Conservation (phyloP, 1,140 invertebrate genomes). For the Atta texana region DNA sequence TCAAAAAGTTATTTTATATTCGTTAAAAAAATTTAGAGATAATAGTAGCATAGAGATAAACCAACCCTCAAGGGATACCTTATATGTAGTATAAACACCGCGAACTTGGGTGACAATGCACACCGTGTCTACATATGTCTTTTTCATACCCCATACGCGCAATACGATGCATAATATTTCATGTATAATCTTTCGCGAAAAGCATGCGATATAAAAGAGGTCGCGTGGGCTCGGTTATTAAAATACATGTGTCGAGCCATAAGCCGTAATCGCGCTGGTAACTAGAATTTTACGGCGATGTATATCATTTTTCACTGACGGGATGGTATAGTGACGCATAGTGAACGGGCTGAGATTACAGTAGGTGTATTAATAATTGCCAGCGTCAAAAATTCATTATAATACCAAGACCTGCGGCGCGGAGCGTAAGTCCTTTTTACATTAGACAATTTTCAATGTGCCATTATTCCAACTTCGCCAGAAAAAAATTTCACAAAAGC, state of each 20-base stretch:
- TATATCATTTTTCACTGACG: constrained; percentile 53
- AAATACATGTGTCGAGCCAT: constrained; percentile 41
- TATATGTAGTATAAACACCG: neutral
- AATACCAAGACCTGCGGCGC: neutral
- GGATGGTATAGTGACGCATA: constrained; percentile 35
- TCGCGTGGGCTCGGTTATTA: constrained; percentile 38
- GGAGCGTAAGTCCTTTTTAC: neutral
- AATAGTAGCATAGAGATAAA: neutral
- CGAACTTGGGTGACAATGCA: neutral
- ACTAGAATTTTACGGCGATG: constrained; percentile 55
- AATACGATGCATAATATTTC: constrained; percentile 3
- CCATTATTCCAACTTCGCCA: neutral
- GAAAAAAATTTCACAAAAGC: constrained; percentile 18
- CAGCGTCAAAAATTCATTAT: constrained; percentile 30
- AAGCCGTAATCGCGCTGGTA: constrained; percentile 55
- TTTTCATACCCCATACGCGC: constrained; percentile 1
- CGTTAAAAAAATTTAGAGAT: neutral
- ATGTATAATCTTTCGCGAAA: constrained; percentile 20
- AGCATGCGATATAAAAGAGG: constrained; percentile 21
- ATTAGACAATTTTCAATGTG: constrained; percentile 11
- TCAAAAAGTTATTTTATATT: neutral
- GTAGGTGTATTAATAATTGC: constrained; percentile 51
- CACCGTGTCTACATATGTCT: neutral
- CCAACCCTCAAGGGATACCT: too few relatives aligned
- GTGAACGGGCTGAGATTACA: neutral